Conservation (phyloP, 2,113 vertebrate species). For the Ammodytes dubius region DNA sequence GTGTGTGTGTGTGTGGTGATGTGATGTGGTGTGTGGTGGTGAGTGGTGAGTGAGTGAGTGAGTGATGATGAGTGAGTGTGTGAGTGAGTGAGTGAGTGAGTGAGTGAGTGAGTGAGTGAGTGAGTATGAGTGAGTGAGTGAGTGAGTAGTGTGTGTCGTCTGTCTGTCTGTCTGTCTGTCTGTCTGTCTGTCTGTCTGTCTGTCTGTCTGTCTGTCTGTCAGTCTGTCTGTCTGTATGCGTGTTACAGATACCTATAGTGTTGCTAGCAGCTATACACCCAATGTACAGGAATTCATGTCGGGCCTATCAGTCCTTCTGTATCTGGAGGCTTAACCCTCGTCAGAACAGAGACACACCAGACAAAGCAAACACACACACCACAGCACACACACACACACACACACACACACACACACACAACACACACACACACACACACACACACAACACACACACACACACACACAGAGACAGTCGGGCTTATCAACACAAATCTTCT, state of each 20-base stretch:
- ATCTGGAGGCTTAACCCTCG: slow-evolving; percentile 49
- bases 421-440: too few species aligned
- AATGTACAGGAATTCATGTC: slow-evolving; percentile 52
- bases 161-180: too few species aligned
- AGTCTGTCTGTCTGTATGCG: slow-evolving; percentile 13
- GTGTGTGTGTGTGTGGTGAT: slow-evolving; percentile 1
- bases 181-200: not conserved
- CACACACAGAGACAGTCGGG: not conserved
- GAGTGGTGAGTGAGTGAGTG: too few species aligned
- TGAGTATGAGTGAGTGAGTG: slow-evolving; percentile 15
- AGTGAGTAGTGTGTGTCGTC: not conserved
- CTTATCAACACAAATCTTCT: slow-evolving; percentile 53
- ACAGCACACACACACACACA: too few species aligned
- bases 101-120: slow-evolving; percentile 24
- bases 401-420: too few species aligned
- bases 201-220: slow-evolving; percentile 19
- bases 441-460: too few species aligned
- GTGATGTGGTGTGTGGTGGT: too few species aligned
- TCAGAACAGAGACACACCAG: not conserved
- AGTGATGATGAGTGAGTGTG: slow-evolving; percentile 14
- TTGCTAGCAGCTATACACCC: slow-evolving; percentile 32
- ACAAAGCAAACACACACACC: too few species aligned
- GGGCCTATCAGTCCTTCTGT: slow-evolving; percentile 15
- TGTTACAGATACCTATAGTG: slow-evolving; percentile 26
- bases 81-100: not conserved